A percentile compares a stretch with the other conserved stretches of the same genome.
These are phyloP conservation scores for Oxyura jamaicensis DNA, from an alignment of 2,113 vertebrate genomes.

Conservation along the genomic window DNA sequence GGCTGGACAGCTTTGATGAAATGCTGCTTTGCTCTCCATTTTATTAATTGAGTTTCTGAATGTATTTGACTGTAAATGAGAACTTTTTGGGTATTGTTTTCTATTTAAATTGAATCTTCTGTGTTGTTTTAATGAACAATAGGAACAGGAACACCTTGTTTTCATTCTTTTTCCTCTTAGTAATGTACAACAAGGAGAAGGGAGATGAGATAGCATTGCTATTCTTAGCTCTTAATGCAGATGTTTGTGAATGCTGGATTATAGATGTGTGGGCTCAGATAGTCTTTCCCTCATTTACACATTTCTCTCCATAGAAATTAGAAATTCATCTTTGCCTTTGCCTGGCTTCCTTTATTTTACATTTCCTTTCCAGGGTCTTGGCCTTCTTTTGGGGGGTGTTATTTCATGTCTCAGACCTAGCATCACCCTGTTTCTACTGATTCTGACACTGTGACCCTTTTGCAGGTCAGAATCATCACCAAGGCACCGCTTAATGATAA, in stretches of 20 bases:
- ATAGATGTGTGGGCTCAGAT: not conserved
- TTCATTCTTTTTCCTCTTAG: constrained; percentile 19
- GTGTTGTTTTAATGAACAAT: constrained; percentile 9
- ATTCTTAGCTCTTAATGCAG: constrained; percentile 35
- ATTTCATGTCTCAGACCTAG: not conserved
- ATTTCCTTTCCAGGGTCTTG: not conserved
- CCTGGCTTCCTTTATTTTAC: not conserved
- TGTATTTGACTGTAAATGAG: not conserved
- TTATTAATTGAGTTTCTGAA: not conserved
- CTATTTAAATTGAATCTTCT: not conserved
- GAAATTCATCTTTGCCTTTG: constrained; percentile 11
- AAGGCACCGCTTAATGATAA: not conserved
- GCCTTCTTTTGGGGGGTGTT: not conserved
- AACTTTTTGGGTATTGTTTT: not conserved
- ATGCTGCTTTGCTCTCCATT: not conserved
- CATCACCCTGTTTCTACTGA: not conserved
- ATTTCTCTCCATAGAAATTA: constrained; percentile 27
- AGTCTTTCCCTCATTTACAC: constrained; percentile 10
- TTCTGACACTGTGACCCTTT: not conserved
- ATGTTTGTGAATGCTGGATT: not conserved
- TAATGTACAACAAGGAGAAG: constrained; percentile 28
- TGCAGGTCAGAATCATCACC: not conserved
- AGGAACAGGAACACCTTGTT: not conserved
- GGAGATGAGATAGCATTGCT: constrained; percentile 36
- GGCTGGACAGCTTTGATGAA: not conserved